phyloP scores from a whole-genome alignment of 2,888 invertebrate genomes.

The Holacanthella duospinosa region DNA sequence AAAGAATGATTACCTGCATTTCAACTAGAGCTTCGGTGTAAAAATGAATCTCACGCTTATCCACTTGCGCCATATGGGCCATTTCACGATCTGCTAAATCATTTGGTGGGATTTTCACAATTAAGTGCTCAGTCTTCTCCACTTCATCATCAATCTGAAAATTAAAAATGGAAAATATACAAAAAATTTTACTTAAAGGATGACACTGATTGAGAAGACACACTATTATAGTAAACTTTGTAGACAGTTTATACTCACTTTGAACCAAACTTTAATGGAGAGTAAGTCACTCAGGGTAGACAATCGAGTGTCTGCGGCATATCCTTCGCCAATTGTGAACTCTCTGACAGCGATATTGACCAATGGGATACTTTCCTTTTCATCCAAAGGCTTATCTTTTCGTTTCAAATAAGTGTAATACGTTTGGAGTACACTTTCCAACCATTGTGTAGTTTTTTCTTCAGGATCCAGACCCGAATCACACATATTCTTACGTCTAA shows the following conservation, averaged over 20 bases:
- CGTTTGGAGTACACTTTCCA: constrained; percentile 33
- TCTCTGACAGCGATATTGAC: constrained; percentile 12
- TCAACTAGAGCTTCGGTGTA: constrained; percentile 36
- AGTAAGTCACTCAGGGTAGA: constrained; percentile 36
- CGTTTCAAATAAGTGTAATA: constrained; percentile 30
- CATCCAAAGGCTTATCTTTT: constrained; percentile 10
- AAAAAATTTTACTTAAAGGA: not conserved
- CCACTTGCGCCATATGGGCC: constrained; percentile 37
- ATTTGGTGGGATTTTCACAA: constrained; percentile 37
- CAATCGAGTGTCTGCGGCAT: constrained; percentile 27
- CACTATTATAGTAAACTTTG: not conserved
- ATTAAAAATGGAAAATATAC: not conserved
- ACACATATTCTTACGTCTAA: constrained; percentile 12
- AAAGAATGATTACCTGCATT: constrained; percentile 24
- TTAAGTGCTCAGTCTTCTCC: constrained; percentile 36
- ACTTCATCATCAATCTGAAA: constrained; percentile 20
- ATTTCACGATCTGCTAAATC: constrained; percentile 36
- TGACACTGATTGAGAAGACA: not conserved
- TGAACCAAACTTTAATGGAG: constrained; percentile 30
- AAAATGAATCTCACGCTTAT: constrained; percentile 37
- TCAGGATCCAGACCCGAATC: constrained; percentile 15
- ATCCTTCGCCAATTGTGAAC: constrained; percentile 34
- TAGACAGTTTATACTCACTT: constrained; percentile 16
- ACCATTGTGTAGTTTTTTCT: constrained; percentile 36
- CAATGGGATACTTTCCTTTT: constrained; percentile 8